These are phyloP conservation scores for Cirrhinus molitorella DNA, from an alignment of 2,797 vertebrate species.

Conservation along the genomic window DNA sequence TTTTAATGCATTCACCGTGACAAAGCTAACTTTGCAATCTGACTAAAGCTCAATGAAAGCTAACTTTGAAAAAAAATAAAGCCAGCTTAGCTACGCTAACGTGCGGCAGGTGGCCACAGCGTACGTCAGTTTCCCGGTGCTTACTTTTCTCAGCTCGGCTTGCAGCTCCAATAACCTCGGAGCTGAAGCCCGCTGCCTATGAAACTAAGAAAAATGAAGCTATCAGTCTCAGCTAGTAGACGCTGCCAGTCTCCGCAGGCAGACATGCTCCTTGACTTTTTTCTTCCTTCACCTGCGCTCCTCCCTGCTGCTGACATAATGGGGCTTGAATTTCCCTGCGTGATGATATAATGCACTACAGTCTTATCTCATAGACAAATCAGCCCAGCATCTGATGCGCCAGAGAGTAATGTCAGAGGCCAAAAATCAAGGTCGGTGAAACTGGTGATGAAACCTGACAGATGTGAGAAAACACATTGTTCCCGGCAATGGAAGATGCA, in stretches of 20 bases:
- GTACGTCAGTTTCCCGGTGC: slow-evolving; percentile 4
- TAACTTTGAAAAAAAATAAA: slow-evolving; percentile 40
- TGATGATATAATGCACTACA: slow-evolving; percentile 59
- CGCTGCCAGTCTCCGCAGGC: slow-evolving; percentile 46
- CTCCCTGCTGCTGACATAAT: slow-evolving; percentile 58
- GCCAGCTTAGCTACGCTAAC: slow-evolving; percentile 14
- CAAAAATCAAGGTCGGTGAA: slow-evolving; percentile 53
- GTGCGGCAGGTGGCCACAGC: slow-evolving; percentile 6
- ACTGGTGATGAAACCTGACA: slow-evolving; percentile 51
- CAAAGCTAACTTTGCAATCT: slow-evolving; percentile 14
- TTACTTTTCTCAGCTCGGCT: slow-evolving; percentile 23
- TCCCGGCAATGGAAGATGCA: slow-evolving; percentile 16
- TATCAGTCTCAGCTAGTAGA: slow-evolving; percentile 51
- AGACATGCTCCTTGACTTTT: slow-evolving; percentile 51
- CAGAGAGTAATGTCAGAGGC: slow-evolving; percentile 46
- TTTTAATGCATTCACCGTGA: slow-evolving; percentile 15
- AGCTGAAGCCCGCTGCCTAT: slow-evolving; percentile 21
- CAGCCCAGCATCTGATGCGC: slow-evolving; percentile 44
- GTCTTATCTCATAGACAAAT: slow-evolving; percentile 56
- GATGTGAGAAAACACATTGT: slow-evolving; percentile 18
- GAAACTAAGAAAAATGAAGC: slow-evolving; percentile 60
- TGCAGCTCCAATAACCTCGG: slow-evolving; percentile 12
- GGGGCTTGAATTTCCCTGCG: slow-evolving; percentile 52
- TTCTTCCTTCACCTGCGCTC: slow-evolving; percentile 50
- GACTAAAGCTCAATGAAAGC: slow-evolving; percentile 7